Percentiles rank a stretch among this genome's conserved stretches.
phyloP scores from a whole-genome alignment of 2,888 invertebrate species.

The Azorinus chamasolen region DNA sequence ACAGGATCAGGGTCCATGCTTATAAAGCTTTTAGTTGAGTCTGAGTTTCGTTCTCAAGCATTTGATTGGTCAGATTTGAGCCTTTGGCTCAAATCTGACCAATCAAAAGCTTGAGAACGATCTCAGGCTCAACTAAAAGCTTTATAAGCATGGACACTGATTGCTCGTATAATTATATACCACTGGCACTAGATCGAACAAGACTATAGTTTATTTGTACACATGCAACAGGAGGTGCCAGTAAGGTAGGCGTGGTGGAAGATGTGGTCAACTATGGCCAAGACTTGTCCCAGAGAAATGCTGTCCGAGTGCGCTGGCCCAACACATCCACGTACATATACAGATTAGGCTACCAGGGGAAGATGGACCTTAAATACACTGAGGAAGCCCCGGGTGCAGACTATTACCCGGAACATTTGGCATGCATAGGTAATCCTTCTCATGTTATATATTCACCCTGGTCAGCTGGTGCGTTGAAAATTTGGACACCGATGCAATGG shows the following conservation, averaged over 20 bases:
- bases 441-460: not conserved
- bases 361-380: constrained; percentile 93
- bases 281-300: constrained; percentile 93
- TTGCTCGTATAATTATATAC: too few relatives aligned
- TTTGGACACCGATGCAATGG: too few relatives aligned
- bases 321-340: constrained; percentile 94
- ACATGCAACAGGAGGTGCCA: constrained; percentile 86
- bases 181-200: too few relatives aligned
- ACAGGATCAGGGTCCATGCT: too few relatives aligned
- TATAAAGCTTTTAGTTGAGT: too few relatives aligned
- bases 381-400: constrained; percentile 90
- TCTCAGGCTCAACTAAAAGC: too few relatives aligned
- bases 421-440: constrained; percentile 89
- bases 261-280: constrained; percentile 95
- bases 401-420: constrained; percentile 93
- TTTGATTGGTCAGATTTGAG: too few relatives aligned
- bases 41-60: too few relatives aligned
- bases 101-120: too few relatives aligned
- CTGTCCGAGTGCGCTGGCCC: constrained; percentile 95
- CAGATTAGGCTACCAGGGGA: constrained; percentile 93
- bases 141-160: too few relatives aligned
- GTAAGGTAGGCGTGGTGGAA: constrained; percentile 92
- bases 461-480: not conserved
- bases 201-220: too few relatives aligned
- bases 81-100: too few relatives aligned